These are phyloP conservation scores for Atopsyche davidsoni DNA, from an alignment of 1,140 invertebrate genomes.

Conservation along the genomic window DNA sequence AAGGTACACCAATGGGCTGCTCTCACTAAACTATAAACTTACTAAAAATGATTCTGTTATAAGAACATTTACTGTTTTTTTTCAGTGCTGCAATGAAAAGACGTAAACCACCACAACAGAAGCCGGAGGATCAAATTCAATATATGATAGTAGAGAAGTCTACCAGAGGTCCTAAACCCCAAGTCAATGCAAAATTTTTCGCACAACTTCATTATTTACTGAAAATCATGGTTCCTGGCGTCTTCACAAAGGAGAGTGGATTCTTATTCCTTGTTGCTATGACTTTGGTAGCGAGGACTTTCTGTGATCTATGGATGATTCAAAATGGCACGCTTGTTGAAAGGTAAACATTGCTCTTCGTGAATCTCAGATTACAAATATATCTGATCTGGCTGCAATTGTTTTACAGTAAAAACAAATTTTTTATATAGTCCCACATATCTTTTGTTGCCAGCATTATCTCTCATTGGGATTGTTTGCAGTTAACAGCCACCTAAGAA, in stretches of 20 bases:
- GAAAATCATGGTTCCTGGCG: constrained; percentile 76
- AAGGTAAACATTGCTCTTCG: constrained; percentile 50
- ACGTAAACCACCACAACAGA: constrained; percentile 26
- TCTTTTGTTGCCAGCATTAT: no score
- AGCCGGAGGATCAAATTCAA: constrained; percentile 62
- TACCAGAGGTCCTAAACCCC: constrained; percentile 65
- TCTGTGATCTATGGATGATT: constrained; percentile 97
- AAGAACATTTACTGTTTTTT: background rate
- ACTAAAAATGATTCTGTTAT: no score
- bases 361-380: no score
- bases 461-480: no score
- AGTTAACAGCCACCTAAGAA: no score
- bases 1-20: no score
- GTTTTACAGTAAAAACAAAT: no score
- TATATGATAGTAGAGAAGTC: constrained; percentile 70
- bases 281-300: constrained; percentile 77
- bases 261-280: constrained; percentile 76
- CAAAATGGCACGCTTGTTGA: constrained; percentile 89
- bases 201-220: constrained; percentile 70
- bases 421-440: no score
- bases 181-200: constrained; percentile 80
- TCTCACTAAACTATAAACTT: no score
- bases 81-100: constrained; percentile 2
- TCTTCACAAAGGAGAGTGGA: constrained; percentile 67
- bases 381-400: no score